Conservation (phyloP, 2,797 vertebrate genomes). For the Sebastes iracundus region DNA sequence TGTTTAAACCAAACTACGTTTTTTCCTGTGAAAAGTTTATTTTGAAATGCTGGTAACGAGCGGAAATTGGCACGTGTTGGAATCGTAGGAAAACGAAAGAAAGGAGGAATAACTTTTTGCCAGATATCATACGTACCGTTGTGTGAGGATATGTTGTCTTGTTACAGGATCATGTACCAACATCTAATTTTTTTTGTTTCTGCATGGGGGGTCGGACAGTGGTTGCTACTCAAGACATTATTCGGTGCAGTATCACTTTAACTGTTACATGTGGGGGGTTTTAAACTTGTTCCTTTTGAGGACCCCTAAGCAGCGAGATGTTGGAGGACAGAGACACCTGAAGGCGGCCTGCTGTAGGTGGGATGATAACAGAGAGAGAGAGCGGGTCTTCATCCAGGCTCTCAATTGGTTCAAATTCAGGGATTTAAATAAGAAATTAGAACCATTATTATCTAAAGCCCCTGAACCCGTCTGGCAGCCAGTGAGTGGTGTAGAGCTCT, state of each 20-base stretch:
- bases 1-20: no score
- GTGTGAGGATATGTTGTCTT: no score
- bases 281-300: background rate
- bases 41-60: no score
- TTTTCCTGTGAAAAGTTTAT: no score
- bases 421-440: background rate
- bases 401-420: background rate
- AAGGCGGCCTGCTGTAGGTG: background rate
- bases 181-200: background rate
- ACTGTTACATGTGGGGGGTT: background rate
- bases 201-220: background rate
- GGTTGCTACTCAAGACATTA: background rate
- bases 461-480: background rate
- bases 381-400: background rate
- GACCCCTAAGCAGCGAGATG: background rate
- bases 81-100: no score
- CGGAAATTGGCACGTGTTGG: no score
- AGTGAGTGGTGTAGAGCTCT: background rate
- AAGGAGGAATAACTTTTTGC: no score
- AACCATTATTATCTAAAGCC: background rate
- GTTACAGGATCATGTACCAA: background rate
- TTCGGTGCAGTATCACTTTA: background rate
- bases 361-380: background rate
- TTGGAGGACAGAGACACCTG: background rate
- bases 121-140: no score